These are phyloP conservation scores for Dallia pectoralis DNA, from an alignment of 2,797 vertebrate genomes.

Conservation along the genomic window DNA sequence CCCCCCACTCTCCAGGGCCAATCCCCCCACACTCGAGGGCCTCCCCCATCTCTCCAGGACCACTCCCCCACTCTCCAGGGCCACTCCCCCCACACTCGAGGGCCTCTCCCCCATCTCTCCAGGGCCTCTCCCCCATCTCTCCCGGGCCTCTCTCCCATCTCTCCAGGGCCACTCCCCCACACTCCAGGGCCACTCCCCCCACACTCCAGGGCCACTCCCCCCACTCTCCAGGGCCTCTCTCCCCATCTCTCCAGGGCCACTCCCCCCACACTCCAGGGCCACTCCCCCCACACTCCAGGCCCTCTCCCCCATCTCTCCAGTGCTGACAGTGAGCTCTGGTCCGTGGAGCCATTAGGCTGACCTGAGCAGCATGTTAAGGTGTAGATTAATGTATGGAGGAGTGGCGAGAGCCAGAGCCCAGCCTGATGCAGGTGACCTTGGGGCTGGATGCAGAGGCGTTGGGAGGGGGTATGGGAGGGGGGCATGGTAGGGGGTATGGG, in stretches of 20 bases:
- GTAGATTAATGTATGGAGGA: neutral
- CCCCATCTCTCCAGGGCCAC: conserved; percentile 25
- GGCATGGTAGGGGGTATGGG: too few species aligned
- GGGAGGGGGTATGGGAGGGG: conserved; percentile 17
- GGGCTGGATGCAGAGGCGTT: conserved; percentile 33
- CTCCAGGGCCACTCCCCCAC: too few species aligned
- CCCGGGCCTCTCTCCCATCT: too few species aligned
- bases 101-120: too few species aligned
- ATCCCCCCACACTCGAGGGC: conserved; percentile 1
- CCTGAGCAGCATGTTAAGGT: conserved; percentile 46
- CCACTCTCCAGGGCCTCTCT: conserved; percentile 8
- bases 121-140: too few species aligned
- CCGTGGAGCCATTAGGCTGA: conserved; percentile 35
- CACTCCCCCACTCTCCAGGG: conserved; percentile 31
- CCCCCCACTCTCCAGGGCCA: conserved; percentile 21
- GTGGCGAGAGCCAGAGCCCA: conserved; percentile 33
- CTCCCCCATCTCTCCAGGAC: neutral
- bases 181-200: neutral
- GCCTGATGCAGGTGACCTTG: conserved; percentile 61
- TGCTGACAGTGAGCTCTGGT: conserved; percentile 51
- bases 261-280: conserved; percentile 7
- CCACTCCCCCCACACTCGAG: conserved; percentile 25
- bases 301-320: too few species aligned
- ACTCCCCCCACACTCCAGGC: too few species aligned
- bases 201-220: conserved; percentile 19